Base-by-base conservation (phyloP, 1,140 invertebrate genomes). In the Drosophila albomicans region DNA sequence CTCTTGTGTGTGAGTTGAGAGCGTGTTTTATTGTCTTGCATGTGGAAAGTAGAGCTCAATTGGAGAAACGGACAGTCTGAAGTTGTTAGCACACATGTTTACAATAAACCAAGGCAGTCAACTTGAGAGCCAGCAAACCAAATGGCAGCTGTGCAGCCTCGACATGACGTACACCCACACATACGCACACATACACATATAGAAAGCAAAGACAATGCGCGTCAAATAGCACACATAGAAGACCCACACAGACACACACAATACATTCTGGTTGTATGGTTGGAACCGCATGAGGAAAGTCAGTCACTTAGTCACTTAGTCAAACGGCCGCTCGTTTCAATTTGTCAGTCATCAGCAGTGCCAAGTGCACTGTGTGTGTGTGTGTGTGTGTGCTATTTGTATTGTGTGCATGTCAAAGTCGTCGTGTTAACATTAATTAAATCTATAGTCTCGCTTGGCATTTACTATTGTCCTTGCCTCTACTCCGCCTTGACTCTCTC, bases 401-500 rank as follows among this genome's bases (percentile, higher is more conserved):
- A 89, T 90, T 89, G 81, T 87, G 69, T 80, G 85, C 77, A 78
- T 87, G 84, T 87, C 84, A 89, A 85, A 85, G 81, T 89, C 82
- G 65, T 82, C 84, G 84, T 89, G 84, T 89, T 89, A 87, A 87
- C 85, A 87, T 87, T 87, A 87, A 89, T 87, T 88, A 87, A 87
- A 87, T 87, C 84, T 75, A 89, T 84, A 75, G 81, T 62, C 65
- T 77, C 68, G 68, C 84, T 79, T 66, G 76, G 58, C 72, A 58
- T 57, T 65, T 46, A 63, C 73, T 57, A 66, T 72, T 66, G 52
- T 66, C 6, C 46, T 32, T 6, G 11, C 32, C 51, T 54, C 51
- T 35, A 32, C 13, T 30, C 13, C 28, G 25, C 13, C 11, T 43
- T 35, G 16, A n/a, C n/a, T n/a, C 15, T 15, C n/a, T 41, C 45